phyloP scores from a whole-genome alignment of 2,888 invertebrate species.

The Norana najaformis region DNA sequence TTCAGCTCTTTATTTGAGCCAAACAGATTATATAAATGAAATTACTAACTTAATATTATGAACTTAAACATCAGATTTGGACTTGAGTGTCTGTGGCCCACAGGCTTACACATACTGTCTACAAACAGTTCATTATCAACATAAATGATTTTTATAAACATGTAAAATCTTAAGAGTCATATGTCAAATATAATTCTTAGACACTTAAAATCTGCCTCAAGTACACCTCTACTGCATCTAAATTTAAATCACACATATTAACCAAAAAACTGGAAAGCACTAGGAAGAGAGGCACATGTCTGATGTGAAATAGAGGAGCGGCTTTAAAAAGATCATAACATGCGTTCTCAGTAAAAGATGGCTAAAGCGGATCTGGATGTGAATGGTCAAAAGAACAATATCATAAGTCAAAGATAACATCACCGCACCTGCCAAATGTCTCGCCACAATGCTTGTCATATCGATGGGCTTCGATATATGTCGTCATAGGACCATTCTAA shows the following conservation, averaged over 20 bases:
- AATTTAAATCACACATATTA: constrained; percentile 1
- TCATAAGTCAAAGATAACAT: neutral
- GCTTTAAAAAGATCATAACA: neutral
- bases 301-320: neutral
- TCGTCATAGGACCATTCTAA: neutral
- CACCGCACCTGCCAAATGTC: neutral
- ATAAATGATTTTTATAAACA: constrained; percentile 13
- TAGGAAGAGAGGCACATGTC: neutral
- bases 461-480: neutral
- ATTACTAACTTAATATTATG: neutral
- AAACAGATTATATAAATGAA: neutral
- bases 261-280: neutral
- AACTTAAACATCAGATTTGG: neutral
- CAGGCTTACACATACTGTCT: neutral
- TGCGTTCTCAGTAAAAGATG: neutral
- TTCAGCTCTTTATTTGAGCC: neutral
- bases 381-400: neutral
- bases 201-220: neutral
- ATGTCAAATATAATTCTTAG: neutral
- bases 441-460: too few species aligned
- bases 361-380: neutral
- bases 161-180: neutral
- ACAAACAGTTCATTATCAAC: neutral
- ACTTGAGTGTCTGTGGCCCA: neutral
- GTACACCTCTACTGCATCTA: neutral